Evolutionary conservation across 2,888 invertebrate genomes (phyloP).

Genomic region (Nymphalis c-album): DNA sequence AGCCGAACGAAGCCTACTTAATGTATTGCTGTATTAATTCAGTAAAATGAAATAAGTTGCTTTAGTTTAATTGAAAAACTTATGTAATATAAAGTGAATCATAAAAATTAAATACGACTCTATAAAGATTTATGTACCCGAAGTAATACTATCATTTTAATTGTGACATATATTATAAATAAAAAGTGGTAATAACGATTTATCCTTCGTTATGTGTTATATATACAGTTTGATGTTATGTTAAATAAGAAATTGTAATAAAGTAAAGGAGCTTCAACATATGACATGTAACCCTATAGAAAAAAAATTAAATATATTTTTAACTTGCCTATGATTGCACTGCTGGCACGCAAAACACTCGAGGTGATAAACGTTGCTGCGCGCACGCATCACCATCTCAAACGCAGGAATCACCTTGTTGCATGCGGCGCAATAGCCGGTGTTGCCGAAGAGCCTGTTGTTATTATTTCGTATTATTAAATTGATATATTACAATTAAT

Average conservation of each 20-base stretch:
- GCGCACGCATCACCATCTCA: constrained; percentile 99
- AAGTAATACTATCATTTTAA: too few relatives aligned
- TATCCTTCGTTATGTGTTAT: too few relatives aligned
- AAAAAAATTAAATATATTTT: not conserved
- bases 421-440: constrained; percentile 98
- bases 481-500: not conserved
- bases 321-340: constrained; percentile 95
- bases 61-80: not conserved
- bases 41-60: not conserved
- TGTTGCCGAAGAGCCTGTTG: constrained; percentile 93
- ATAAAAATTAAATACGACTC: too few relatives aligned
- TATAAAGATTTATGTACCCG: too few relatives aligned
- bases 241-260: too few relatives aligned
- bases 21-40: constrained; percentile 1
- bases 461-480: not conserved
- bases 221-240: too few relatives aligned
- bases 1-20: constrained; percentile 5
- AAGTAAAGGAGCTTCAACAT: too few relatives aligned
- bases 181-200: too few relatives aligned
- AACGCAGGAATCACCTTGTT: constrained; percentile 98
- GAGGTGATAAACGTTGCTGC: constrained; percentile 97
- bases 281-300: not conserved
- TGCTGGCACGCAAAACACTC: constrained; percentile 99
- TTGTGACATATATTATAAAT: too few relatives aligned
- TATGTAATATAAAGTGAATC: too few relatives aligned